Evolutionary conservation across 35 echinoderm and acorn worm genomes (phyloP).

Genomic region (Patiria miniata): DNA sequence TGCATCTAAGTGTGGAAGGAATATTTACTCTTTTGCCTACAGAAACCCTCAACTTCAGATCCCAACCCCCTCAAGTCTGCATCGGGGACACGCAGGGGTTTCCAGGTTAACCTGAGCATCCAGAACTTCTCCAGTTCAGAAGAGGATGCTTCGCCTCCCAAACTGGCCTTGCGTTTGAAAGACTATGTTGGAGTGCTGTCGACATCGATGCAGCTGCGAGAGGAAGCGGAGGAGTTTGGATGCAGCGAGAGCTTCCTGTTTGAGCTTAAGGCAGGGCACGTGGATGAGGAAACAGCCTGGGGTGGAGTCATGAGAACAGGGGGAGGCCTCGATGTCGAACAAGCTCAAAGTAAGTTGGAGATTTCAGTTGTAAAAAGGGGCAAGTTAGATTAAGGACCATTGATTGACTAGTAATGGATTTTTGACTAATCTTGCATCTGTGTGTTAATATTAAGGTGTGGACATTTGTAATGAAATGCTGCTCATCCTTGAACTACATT

Average conservation of each 20-base stretch:
- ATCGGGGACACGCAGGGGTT: not conserved
- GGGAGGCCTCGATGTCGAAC: not conserved
- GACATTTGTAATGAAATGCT: too few relatives aligned
- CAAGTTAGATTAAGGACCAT: too few relatives aligned
- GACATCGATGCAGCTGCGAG: not conserved
- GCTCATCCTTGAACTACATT: too few relatives aligned
- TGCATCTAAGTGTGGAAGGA: too few relatives aligned
- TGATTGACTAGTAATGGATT: too few relatives aligned
- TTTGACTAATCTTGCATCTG: too few relatives aligned
- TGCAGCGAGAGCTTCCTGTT: slow-evolving; percentile 10
- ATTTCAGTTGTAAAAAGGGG: too few relatives aligned
- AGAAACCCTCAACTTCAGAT: not conserved
- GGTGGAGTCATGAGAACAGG: not conserved
- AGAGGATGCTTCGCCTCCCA: not conserved
- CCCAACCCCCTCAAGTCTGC: not conserved
- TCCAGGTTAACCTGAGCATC: not conserved
- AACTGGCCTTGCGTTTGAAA: too few relatives aligned
- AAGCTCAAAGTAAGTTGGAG: not conserved
- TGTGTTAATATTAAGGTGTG: too few relatives aligned
- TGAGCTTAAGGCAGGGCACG: slow-evolving; percentile 3
- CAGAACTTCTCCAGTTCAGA: slow-evolving; percentile 2
- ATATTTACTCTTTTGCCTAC: not conserved
- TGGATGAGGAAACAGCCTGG: not conserved
- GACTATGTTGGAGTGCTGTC: too few relatives aligned
- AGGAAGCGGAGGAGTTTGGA: not conserved